Evolutionary conservation across 2,888 invertebrate species (phyloP).

Genomic region (Tachina fera): DNA sequence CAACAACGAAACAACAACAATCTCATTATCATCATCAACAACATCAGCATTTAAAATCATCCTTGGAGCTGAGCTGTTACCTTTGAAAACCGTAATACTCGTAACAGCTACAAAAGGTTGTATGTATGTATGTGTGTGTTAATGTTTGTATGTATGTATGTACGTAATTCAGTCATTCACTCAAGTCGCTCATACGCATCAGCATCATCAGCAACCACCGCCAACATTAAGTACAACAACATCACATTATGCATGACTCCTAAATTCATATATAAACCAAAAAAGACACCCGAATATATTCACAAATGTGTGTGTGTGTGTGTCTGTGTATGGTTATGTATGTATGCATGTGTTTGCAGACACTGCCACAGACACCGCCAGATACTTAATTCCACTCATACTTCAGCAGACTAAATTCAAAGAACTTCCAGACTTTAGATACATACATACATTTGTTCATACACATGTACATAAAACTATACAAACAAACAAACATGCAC

Average conservation of each 20-base stretch:
- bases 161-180: conserved; percentile 54
- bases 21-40: conserved; percentile 22
- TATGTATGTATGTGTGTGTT: no score
- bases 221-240: conserved; percentile 16
- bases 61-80: conserved; percentile 70
- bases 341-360: conserved; percentile 14
- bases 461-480: not conserved
- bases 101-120: conserved; percentile 26
- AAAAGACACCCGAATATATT: conserved; percentile 29
- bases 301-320: not conserved
- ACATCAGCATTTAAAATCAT: conserved; percentile 57
- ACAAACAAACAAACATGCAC: not conserved
- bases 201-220: conserved; percentile 44
- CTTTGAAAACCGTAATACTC: not conserved
- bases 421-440: conserved; percentile 62
- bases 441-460: conserved; percentile 11
- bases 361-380: conserved; percentile 37
- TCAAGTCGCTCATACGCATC: conserved; percentile 68
- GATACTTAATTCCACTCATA: conserved; percentile 52
- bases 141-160: no score
- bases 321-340: not conserved
- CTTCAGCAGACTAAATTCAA: conserved; percentile 55
- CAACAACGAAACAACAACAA: conserved; percentile 13
- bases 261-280: conserved; percentile 15
- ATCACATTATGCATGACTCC: conserved; percentile 57